phyloP scores from a whole-genome alignment of 2,888 invertebrate genomes.

The Plebejus anna region DNA sequence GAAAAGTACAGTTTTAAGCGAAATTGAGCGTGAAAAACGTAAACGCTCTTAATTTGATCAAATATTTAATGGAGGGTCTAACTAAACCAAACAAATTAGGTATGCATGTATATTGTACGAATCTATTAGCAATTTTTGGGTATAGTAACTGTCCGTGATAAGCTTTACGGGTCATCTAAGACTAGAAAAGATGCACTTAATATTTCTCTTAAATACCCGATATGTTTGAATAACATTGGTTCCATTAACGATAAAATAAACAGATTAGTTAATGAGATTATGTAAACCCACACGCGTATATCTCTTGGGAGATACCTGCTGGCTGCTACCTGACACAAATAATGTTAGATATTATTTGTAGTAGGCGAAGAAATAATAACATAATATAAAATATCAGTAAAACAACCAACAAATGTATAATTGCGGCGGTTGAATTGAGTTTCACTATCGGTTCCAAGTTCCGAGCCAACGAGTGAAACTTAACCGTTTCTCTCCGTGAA shows the following conservation, averaged over 20 bases:
- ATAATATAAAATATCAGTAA: background rate
- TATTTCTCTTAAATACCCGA: background rate
- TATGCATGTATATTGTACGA: no score
- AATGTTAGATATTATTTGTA: background rate
- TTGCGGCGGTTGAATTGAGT: constrained; percentile 40
- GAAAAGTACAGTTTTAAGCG: no score
- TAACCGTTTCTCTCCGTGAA: constrained; percentile 64
- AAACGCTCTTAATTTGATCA: background rate
- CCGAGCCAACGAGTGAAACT: constrained; percentile 59
- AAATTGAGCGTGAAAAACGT: no score
- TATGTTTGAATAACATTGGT: background rate
- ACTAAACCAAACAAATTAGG: background rate
- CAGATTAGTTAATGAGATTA: background rate
- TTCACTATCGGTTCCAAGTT: constrained; percentile 49
- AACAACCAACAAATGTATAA: constrained; percentile 17
- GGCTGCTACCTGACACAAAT: background rate
- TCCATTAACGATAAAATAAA: background rate
- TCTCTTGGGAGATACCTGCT: background rate
- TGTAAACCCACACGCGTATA: background rate
- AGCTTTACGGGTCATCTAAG: background rate
- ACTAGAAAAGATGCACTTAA: background rate
- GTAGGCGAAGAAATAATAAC: background rate
- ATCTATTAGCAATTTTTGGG: no score
- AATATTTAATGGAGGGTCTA: background rate
- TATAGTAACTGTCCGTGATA: background rate